phyloP scores from a whole-genome alignment of 2,113 vertebrate species.

The Serilophus lunatus region DNA sequence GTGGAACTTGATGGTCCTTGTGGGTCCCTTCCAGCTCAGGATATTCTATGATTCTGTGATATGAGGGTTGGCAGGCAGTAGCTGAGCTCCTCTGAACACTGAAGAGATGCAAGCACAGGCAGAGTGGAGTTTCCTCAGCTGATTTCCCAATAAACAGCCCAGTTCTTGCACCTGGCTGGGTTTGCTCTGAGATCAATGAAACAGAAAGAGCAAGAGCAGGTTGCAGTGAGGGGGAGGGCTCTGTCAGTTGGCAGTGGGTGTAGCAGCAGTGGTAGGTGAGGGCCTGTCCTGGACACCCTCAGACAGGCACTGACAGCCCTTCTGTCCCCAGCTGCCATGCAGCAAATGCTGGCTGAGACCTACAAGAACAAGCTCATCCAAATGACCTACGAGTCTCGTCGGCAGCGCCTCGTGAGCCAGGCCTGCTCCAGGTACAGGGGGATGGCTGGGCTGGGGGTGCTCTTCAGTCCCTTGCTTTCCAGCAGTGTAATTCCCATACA shows the following conservation, averaged over 20 bases:
- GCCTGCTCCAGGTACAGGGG: constrained; percentile 84
- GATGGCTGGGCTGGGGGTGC: background rate
- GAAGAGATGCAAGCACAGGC: background rate
- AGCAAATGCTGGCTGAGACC: constrained; percentile 89
- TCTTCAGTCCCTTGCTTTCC: background rate
- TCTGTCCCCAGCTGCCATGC: constrained; percentile 85
- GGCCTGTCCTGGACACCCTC: background rate
- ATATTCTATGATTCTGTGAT: background rate
- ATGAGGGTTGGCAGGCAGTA: background rate
- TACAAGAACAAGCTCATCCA: constrained; percentile 83
- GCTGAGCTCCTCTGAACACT: background rate
- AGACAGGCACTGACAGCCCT: background rate
- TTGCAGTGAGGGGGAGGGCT: background rate
- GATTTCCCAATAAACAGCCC: background rate
- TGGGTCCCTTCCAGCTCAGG: background rate
- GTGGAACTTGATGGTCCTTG: rapidly evolving
- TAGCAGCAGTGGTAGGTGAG: background rate
- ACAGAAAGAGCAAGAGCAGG: background rate
- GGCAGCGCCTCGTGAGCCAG: constrained; percentile 82
- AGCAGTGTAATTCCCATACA: background rate
- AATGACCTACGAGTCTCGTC: constrained; percentile 80
- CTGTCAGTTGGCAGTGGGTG: background rate
- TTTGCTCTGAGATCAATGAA: background rate
- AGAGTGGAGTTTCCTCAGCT: background rate
- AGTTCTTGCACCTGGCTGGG: background rate